Percentiles rank a stretch among this genome's conserved stretches.
These are phyloP conservation scores for Globia sparganii DNA, from an alignment of 2,888 invertebrate genomes.

Conservation along the genomic window DNA sequence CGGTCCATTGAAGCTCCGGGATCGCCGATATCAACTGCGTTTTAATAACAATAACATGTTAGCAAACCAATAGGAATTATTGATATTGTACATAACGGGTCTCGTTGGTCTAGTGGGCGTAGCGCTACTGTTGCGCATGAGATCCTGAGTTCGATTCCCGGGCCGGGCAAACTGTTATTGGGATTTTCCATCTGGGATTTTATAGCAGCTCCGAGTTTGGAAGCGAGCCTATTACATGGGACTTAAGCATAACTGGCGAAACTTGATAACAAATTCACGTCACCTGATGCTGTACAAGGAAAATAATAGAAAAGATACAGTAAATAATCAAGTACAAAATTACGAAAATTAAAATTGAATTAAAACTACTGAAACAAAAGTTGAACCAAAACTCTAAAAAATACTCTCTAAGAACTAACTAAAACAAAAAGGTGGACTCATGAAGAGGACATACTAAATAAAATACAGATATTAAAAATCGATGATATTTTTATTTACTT, in stretches of 20 bases:
- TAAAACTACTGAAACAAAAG: neutral
- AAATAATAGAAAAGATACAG: neutral
- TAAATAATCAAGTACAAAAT: neutral
- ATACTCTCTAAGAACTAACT: constrained; percentile 9
- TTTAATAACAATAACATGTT: neutral
- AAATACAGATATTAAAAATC: constrained; percentile 67
- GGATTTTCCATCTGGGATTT: too few relatives aligned
- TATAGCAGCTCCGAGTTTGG: neutral
- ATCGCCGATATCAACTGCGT: constrained; percentile 82
- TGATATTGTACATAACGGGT: neutral
- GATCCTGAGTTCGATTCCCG: neutral
- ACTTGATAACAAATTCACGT: neutral
- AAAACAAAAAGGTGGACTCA: neutral
- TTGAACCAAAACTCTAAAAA: neutral
- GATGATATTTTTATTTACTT: constrained; percentile 81
- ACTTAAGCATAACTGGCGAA: neutral
- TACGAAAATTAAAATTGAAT: neutral
- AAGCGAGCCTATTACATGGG: neutral
- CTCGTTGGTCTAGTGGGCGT: neutral
- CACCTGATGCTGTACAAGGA: neutral
- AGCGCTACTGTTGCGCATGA: neutral
- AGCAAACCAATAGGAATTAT: neutral
- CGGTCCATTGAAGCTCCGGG: constrained; percentile 86
- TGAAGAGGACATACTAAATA: constrained; percentile 56
- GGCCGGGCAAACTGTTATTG: neutral